phyloP scores from a whole-genome alignment of 2,797 vertebrate species.

The Sarcophilus harrisii region DNA sequence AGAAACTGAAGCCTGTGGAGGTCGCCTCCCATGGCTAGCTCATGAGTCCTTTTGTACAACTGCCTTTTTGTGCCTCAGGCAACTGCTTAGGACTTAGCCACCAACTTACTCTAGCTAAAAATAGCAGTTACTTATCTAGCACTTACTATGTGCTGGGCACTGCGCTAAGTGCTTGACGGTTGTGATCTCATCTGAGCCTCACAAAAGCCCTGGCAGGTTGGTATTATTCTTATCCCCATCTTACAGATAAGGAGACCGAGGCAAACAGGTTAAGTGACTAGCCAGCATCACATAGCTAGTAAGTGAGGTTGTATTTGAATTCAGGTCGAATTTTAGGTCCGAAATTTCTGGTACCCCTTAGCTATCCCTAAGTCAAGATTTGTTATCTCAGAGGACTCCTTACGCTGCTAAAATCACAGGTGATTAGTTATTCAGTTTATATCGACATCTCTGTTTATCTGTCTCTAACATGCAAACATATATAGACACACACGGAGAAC shows the following conservation, averaged over 20 bases:
- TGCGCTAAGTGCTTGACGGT: neutral
- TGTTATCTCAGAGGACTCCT: neutral
- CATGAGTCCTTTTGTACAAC: no score
- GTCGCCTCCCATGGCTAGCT: neutral
- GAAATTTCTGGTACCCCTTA: neutral
- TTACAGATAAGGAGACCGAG: neutral
- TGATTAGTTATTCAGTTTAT: neutral
- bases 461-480: neutral
- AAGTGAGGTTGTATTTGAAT: neutral
- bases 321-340: neutral
- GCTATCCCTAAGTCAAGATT: neutral
- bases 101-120: neutral
- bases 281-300: neutral
- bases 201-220: neutral
- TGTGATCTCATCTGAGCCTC: neutral
- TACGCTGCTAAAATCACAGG: neutral
- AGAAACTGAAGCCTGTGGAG: neutral
- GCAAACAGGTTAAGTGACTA: neutral
- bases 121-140: neutral
- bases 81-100: neutral
- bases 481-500: neutral
- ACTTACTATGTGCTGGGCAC: neutral
- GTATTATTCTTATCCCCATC: neutral
- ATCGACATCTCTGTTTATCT: neutral
- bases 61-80: neutral